These are phyloP conservation scores for Vanacampus margaritifer DNA, from an alignment of 2,113 vertebrate genomes.

Conservation along the genomic window DNA sequence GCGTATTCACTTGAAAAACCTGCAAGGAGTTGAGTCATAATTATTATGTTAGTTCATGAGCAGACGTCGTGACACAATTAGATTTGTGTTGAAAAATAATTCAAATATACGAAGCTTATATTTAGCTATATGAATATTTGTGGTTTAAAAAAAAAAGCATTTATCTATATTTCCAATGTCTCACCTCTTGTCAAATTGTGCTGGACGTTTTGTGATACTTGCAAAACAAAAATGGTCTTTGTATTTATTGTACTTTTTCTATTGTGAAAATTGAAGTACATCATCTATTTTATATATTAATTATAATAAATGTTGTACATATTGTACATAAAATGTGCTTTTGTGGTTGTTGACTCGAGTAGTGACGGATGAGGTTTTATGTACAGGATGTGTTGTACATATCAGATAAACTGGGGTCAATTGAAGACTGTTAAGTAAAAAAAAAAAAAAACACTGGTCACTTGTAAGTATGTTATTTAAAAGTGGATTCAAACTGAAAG, in stretches of 20 bases:
- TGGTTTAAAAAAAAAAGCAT: slow-evolving; percentile 55
- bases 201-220: slow-evolving; percentile 77
- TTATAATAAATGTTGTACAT: slow-evolving; percentile 83
- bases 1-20: slow-evolving; percentile 58
- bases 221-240: slow-evolving; percentile 76
- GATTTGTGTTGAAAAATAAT: slow-evolving; percentile 17
- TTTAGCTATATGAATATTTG: slow-evolving; percentile 71
- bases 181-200: slow-evolving; percentile 69
- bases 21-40: slow-evolving; percentile 49
- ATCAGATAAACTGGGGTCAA: background rate
- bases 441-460: no score
- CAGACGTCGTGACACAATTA: slow-evolving; percentile 54
- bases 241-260: slow-evolving; percentile 85
- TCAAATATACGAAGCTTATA: slow-evolving; percentile 57
- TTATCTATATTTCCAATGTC: slow-evolving; percentile 70
- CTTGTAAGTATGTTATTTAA: no score
- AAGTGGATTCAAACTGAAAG: no score
- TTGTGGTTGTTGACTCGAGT: slow-evolving; percentile 24
- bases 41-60: slow-evolving; percentile 33
- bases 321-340: slow-evolving; percentile 74
- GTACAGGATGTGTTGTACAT: background rate
- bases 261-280: slow-evolving; percentile 79
- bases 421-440: background rate
- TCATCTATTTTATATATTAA: slow-evolving; percentile 83
- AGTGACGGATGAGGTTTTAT: no score